A percentile compares a stretch with the other conserved stretches of the same genome.
Conservation (phyloP, 2,888 invertebrate species). For the Xylophagus ater region DNA sequence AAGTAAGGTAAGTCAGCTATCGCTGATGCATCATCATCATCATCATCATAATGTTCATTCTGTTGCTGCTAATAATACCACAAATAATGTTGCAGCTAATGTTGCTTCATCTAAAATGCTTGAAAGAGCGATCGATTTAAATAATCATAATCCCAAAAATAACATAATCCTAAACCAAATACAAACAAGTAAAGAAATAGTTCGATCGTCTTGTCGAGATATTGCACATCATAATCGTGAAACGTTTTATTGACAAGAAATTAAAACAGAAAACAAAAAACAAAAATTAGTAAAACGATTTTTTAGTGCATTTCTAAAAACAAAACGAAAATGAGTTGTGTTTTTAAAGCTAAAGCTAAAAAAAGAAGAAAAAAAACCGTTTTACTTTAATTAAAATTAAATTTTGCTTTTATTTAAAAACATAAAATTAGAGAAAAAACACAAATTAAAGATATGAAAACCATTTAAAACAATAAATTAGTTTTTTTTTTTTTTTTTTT, state of each 20-base stretch:
- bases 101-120: constrained; percentile 15
- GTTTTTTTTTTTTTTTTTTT: no score
- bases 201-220: constrained; percentile 17
- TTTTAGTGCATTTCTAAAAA: constrained; percentile 2
- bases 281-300: constrained; percentile 8
- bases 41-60: no score
- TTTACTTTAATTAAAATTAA: no score
- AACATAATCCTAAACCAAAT: constrained; percentile 17
- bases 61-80: not conserved
- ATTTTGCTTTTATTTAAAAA: no score
- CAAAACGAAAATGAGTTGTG: constrained; percentile 3
- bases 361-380: no score
- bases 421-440: no score
- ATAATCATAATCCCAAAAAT: constrained; percentile 14
- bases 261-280: constrained; percentile 6
- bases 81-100: not conserved
- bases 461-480: no score
- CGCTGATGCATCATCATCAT: constrained; percentile 14
- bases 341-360: no score
- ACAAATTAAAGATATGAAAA: no score
- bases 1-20: constrained; percentile 22
- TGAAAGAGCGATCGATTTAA: constrained; percentile 13
- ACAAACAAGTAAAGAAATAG: constrained; percentile 18
- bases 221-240: constrained; percentile 14
- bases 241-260: constrained; percentile 12